Conservation (phyloP, 2,888 invertebrate species). For the Meliscaeva auricollis region DNA sequence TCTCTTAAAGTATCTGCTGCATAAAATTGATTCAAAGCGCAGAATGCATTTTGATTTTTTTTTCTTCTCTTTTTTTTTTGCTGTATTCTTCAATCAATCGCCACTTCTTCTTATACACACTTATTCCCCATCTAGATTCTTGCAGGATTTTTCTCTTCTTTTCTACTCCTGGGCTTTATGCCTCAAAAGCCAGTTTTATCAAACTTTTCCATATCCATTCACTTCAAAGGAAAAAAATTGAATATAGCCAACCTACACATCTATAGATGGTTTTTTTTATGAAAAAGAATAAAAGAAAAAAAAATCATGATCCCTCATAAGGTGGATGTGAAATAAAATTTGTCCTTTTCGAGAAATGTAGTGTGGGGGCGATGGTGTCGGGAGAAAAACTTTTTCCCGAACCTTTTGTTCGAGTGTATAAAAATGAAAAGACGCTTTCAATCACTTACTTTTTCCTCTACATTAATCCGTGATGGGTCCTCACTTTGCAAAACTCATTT, state of each 20-base stretch:
- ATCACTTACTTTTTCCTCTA: slow-evolving; percentile 73
- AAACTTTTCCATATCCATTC: slow-evolving; percentile 58
- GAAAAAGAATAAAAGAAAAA: slow-evolving; percentile 9
- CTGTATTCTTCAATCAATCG: slow-evolving; percentile 26
- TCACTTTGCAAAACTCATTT: slow-evolving; percentile 72
- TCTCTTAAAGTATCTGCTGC: slow-evolving; percentile 31
- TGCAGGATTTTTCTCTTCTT: neutral
- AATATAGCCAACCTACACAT: neutral
- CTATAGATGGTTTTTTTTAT: slow-evolving; percentile 1
- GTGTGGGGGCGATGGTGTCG: neutral
- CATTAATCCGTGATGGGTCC: slow-evolving; percentile 72
- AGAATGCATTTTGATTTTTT: slow-evolving; percentile 18
- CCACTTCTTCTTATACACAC: slow-evolving; percentile 14
- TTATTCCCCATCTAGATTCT: slow-evolving; percentile 22
- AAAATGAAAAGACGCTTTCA: slow-evolving; percentile 70
- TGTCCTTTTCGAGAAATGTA: slow-evolving; percentile 16
- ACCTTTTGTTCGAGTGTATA: slow-evolving; percentile 67
- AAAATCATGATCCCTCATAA: slow-evolving; percentile 9
- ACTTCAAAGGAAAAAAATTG: slow-evolving; percentile 39
- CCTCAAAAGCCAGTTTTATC: slow-evolving; percentile 46
- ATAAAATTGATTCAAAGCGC: slow-evolving; percentile 17
- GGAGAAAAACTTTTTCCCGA: slow-evolving; percentile 27
- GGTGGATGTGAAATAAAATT: slow-evolving; percentile 53
- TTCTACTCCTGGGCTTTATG: neutral
- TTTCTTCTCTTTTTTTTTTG: slow-evolving; percentile 3